A percentile compares a stretch with the other conserved stretches of the same genome.
Evolutionary conservation across 2,797 vertebrate genomes (phyloP).

Genomic region (Acipenser transmontanus): DNA sequence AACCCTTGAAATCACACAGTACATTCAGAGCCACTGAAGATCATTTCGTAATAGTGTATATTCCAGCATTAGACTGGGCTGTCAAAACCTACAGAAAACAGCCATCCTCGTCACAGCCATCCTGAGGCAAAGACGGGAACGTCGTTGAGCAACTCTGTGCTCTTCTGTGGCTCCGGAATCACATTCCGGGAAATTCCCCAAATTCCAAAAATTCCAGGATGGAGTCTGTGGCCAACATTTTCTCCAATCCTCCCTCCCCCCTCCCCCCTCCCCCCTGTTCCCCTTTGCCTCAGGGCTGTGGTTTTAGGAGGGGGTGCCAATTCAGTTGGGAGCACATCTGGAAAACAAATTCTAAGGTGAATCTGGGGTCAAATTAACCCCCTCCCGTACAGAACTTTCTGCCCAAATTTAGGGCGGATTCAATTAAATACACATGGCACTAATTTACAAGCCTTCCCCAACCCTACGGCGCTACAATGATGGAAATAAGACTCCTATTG

Average conservation of each 20-base stretch:
- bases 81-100: no score
- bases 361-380: constrained; percentile 25
- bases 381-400: constrained; percentile 15
- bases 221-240: constrained; percentile 23
- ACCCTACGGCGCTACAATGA: no score
- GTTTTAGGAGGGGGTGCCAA: neutral
- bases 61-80: no score
- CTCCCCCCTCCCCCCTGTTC: constrained; percentile 10
- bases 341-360: constrained; percentile 34
- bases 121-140: no score
- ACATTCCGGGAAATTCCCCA: constrained; percentile 34
- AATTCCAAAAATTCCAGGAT: constrained; percentile 31
- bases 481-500: no score
- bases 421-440: no score
- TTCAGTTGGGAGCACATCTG: constrained; percentile 30
- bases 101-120: no score
- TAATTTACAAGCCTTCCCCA: no score
- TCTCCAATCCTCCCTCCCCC: constrained; percentile 13
- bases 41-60: no score
- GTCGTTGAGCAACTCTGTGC: constrained; percentile 7
- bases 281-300: constrained; percentile 14
- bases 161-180: constrained; percentile 32
- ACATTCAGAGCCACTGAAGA: no score
- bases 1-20: no score
- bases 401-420: no score